These are phyloP conservation scores for Apantesis nais DNA, from an alignment of 2,888 invertebrate genomes.

Conservation along the genomic window DNA sequence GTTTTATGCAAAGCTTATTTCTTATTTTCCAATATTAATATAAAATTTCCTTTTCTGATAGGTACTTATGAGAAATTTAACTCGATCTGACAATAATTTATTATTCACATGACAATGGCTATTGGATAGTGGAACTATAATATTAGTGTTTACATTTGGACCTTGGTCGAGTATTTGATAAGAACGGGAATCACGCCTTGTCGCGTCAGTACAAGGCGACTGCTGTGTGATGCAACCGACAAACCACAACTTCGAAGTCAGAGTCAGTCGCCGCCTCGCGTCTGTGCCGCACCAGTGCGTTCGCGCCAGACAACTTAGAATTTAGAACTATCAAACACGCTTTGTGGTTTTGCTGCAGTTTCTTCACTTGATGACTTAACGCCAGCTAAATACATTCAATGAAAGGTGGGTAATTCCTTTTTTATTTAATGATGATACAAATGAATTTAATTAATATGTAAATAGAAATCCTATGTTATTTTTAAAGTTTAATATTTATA, in stretches of 20 bases:
- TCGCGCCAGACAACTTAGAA: slow-evolving; percentile 30
- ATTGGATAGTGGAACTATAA: slow-evolving; percentile 24
- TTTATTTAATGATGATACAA: background rate
- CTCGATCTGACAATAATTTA: slow-evolving; percentile 21
- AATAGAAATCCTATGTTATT: background rate
- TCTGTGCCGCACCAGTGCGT: slow-evolving; percentile 32
- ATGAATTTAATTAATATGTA: background rate
- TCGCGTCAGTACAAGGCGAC: slow-evolving; percentile 35
- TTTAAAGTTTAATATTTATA: background rate
- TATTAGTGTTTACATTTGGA: slow-evolving; percentile 59
- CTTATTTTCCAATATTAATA: background rate
- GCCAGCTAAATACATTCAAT: slow-evolving; percentile 15
- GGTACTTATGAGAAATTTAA: slow-evolving; percentile 30
- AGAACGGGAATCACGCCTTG: slow-evolving; percentile 52
- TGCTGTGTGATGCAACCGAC: slow-evolving; percentile 42
- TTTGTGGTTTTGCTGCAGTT: slow-evolving; percentile 15
- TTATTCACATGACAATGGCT: slow-evolving; percentile 39
- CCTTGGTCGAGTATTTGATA: slow-evolving; percentile 71
- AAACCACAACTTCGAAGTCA: slow-evolving; percentile 31
- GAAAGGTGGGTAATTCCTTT: slow-evolving; percentile 38
- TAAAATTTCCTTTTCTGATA: background rate
- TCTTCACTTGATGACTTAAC: slow-evolving; percentile 29
- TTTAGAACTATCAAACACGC: slow-evolving; percentile 22
- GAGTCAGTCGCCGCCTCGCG: slow-evolving; percentile 47
- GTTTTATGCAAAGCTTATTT: background rate